phyloP scores from a whole-genome alignment of 2,797 vertebrate genomes.

The Hemibagrus guttatus region DNA sequence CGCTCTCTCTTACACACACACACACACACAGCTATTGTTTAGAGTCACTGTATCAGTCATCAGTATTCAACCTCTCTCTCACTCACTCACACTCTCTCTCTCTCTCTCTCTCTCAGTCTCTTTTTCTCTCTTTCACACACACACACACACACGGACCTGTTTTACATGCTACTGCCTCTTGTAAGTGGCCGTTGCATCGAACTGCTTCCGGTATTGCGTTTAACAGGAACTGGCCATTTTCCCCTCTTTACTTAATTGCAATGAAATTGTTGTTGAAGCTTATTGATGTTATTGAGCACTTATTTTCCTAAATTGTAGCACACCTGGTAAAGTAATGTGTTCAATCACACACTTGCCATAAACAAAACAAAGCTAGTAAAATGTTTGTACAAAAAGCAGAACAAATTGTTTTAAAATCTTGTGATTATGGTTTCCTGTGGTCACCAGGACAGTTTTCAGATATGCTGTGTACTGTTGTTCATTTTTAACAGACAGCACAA shows the following conservation, averaged over 20 bases:
- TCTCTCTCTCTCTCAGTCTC: background rate
- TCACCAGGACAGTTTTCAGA: background rate
- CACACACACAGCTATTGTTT: conserved; percentile 26
- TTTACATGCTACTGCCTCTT: background rate
- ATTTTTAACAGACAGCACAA: background rate
- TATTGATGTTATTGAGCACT: no score
- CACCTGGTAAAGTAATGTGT: background rate
- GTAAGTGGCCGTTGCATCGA: conserved; percentile 7
- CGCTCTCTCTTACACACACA: background rate
- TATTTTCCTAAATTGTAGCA: background rate
- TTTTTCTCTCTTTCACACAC: background rate
- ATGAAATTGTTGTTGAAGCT: background rate
- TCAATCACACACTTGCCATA: background rate
- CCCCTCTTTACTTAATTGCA: background rate
- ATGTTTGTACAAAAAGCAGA: background rate
- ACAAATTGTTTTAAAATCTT: background rate
- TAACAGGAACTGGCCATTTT: background rate
- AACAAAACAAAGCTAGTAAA: background rate
- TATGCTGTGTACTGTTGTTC: background rate
- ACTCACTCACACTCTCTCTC: background rate
- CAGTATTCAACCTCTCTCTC: conserved; percentile 43
- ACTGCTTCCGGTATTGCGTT: conserved; percentile 13
- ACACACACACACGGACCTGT: background rate
- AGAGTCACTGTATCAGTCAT: conserved; percentile 59
- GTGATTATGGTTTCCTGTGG: background rate